Base-by-base conservation (phyloP, 2,888 invertebrate genomes). In the Synergus itoensis region DNA sequence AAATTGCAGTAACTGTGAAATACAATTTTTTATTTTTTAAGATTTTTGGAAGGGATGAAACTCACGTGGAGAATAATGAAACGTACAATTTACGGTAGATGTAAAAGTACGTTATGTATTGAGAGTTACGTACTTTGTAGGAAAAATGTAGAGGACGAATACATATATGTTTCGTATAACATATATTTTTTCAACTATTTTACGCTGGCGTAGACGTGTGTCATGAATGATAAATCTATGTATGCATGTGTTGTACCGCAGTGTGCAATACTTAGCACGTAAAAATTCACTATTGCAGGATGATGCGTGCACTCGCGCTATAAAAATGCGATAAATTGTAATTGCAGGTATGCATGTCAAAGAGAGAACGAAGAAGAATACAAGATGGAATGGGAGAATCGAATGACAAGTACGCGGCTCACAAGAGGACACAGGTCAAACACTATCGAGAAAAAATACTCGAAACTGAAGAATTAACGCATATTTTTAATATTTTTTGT, bases 131-230 rank as follows among this genome's bases (percentile, higher is more conserved):
- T 73, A 53, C 36, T 73, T 73, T 73, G 40, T 76, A 63, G 62
- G 18, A 73, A 21, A 73, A 41, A 69, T 14, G 28, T 21, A 79
- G 64, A 57, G 43, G 18, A 45, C 18, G 67, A 76, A 73, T 73
- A 40, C 21, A 80, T 77, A 80, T 73, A 53, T 40, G 63, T 53
- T 63, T 62, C 7, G 16, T 36, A 62, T 45, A 78, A 78, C 28
- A 83, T 83, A 83, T 84, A 84, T 84, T 83, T 84, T 84, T 73
- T 21, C 73, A 84, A 78, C n/a, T 84, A 83, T 81, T 83, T 84
- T 83, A 73, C 76, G 45, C 73, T 73, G 53, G 53, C 73, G 73
- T 73, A 73, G 73, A 40, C 73, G 40, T 73, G 36, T 73, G 73
- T 73, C 18, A 73, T 53, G 73, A 73, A 73, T 73, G 73, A 48